Base-by-base conservation (phyloP, 2,888 invertebrate species). In the Pegoplata infirma region DNA sequence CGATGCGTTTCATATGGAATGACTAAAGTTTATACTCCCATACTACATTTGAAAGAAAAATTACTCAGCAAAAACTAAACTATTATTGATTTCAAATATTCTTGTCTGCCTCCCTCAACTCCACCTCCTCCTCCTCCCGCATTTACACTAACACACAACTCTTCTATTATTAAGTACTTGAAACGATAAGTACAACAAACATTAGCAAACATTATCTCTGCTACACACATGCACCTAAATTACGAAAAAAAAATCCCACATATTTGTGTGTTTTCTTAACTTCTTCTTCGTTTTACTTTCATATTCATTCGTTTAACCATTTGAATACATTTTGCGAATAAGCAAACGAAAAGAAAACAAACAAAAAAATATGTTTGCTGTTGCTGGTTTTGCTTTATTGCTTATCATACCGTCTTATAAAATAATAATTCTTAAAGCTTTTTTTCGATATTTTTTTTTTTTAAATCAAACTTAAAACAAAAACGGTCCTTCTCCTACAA, bases 201-300 rank as follows among this genome's bases (percentile, higher is more conserved):
- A 71, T 61, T 67, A 14, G 72, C 76, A 72, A 77, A 77, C 76
- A 77, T 71, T 76, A 76, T 67, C 64, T 64, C 53, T 23, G 8
- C 23, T 16, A 14, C 8, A 56, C 61, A 67, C 72, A 67, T 72
- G 77, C 61, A 77, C 67, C 56, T 72, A 14, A 46, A 59, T 19
- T 49, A 55, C 28, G 51, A 44, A 76, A 72, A 76, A 72, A 76
- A 72, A 76, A 72, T 47, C 76, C 71, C 72, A 76, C 76, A 76
- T 71, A 55, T 72, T 71, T 14, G 16, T 40, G 23, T 36, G 49
- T 53, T 46, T 32, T 55, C 40, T 68, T 53, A 28, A 12, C 10
- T 46, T 61, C 47, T 28, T 32, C 14, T 28, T 12, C 23, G 10
- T n/a, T 49, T 49, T 55, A 23, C n/a, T n/a, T 21, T 47, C 55